Conservation (phyloP, 2,888 invertebrate species). For the Prenolepis imparis region DNA sequence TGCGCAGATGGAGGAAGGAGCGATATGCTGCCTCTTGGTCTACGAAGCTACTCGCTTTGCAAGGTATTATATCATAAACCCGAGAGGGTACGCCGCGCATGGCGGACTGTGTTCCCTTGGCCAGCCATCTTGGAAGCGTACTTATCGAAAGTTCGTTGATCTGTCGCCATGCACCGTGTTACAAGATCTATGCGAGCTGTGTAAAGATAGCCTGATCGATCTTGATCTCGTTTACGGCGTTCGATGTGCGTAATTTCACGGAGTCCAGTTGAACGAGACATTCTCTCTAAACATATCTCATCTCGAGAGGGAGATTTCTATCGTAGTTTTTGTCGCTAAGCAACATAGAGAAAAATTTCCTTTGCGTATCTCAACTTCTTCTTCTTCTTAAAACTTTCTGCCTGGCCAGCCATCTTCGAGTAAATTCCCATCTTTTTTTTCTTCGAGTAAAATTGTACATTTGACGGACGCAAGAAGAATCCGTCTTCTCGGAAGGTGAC, state of each 20-base stretch:
- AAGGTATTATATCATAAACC: conserved; percentile 15
- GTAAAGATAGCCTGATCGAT: conserved; percentile 3
- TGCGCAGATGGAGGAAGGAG: conserved; percentile 39
- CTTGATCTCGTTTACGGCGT: not conserved
- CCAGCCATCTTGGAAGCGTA: conserved; percentile 16
- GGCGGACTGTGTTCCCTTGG: conserved; percentile 11
- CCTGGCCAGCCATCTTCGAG: not conserved
- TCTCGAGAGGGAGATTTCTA: not conserved
- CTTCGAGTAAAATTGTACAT: conserved; percentile 9
- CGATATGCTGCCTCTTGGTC: conserved; percentile 51
- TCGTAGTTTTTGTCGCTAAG: not conserved
- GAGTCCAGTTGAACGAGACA: not conserved
- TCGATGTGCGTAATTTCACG: not conserved
- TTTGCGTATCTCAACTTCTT: not conserved
- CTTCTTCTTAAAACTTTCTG: not conserved
- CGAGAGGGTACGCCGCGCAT: not conserved
- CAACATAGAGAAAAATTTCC: not conserved
- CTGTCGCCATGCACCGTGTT: conserved; percentile 28
- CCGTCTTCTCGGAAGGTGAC: conserved; percentile 4
- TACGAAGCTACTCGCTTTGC: conserved; percentile 21
- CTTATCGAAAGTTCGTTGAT: conserved; percentile 32
- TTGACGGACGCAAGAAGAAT: not conserved
- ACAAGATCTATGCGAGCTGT: not conserved
- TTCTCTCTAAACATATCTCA: not conserved
- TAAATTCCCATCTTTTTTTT: too few species aligned